Conservation (phyloP, 2,888 invertebrate genomes). For the Drosophila falleni region DNA sequence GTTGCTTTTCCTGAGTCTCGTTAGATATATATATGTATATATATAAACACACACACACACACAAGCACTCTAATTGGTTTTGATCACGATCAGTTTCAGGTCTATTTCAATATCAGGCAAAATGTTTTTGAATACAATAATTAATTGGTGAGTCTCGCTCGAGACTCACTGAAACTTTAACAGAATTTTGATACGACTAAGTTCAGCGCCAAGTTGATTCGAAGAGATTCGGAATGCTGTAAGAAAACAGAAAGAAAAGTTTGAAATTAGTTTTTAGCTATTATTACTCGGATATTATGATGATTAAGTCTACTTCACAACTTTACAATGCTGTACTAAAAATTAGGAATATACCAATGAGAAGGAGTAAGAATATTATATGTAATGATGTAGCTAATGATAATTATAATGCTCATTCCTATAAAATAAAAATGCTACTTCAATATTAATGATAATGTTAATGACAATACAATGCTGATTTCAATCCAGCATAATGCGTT, state of each 20-base stretch:
- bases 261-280: neutral
- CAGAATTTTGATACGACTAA: slow-evolving; percentile 7
- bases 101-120: slow-evolving; percentile 5
- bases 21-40: neutral
- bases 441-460: neutral
- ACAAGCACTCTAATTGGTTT: neutral
- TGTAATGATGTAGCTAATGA: too few relatives aligned
- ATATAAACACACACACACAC: neutral
- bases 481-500: neutral
- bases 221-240: slow-evolving; percentile 1
- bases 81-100: slow-evolving; percentile 2
- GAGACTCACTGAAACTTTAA: slow-evolving; percentile 29
- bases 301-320: too few relatives aligned
- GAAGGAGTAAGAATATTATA: too few relatives aligned
- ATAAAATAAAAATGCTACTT: too few relatives aligned
- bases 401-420: neutral
- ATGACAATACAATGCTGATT: neutral
- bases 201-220: slow-evolving; percentile 37
- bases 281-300: neutral
- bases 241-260: neutral
- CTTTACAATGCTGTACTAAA: too few relatives aligned
- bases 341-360: too few relatives aligned
- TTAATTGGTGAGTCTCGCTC: slow-evolving; percentile 10
- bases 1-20: neutral
- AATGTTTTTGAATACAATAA: neutral